A percentile compares a stretch with the other conserved stretches of the same genome.
These are phyloP conservation scores for Crotophaga sulcirostris DNA, from an alignment of 2,113 vertebrate genomes.

Conservation along the genomic window DNA sequence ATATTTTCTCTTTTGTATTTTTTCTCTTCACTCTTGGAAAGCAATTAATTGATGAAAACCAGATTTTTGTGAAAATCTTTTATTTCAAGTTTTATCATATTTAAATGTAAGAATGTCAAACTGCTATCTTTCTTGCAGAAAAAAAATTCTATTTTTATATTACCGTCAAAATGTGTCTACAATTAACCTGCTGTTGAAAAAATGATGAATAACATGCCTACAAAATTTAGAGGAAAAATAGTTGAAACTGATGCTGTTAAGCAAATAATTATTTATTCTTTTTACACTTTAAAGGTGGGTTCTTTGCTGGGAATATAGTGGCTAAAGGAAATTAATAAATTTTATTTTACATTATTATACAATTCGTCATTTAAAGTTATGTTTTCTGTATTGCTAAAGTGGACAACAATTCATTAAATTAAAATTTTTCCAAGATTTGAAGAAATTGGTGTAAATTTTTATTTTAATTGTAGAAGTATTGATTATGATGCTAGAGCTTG, in stretches of 20 bases:
- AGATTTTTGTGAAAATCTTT: background rate
- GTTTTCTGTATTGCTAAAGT: background rate
- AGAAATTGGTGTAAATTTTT: background rate
- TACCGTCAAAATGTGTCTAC: background rate
- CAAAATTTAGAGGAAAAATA: background rate
- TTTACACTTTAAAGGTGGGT: background rate
- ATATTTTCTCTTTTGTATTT: background rate
- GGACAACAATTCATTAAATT: background rate
- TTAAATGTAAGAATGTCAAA: background rate
- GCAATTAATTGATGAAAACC: background rate
- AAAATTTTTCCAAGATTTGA: background rate
- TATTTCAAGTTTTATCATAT: background rate
- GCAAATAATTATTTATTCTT: background rate
- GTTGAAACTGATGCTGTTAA: background rate
- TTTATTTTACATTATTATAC: background rate
- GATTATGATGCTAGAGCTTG: background rate
- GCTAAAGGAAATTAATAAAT: background rate
- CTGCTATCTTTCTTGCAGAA: background rate
- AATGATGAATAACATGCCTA: background rate
- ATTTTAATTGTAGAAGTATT: background rate
- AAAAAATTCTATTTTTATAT: too few species aligned
- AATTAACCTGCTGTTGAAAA: background rate
- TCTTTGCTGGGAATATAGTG: background rate
- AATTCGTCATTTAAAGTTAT: background rate
- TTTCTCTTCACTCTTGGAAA: background rate